Conservation (phyloP, 23 tunicate species). For the Halocynthia aurantium region DNA sequence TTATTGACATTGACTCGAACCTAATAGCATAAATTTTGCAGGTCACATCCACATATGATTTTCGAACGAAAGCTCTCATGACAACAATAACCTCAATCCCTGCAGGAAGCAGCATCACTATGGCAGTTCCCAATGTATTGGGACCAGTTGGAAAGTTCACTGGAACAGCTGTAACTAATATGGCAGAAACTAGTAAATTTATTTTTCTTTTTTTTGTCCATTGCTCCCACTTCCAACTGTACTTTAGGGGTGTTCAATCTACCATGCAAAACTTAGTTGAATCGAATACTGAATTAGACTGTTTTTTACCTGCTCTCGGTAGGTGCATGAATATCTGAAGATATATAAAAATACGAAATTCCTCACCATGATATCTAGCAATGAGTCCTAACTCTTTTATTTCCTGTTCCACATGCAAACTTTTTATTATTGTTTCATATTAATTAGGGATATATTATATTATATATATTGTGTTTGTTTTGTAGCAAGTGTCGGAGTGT, state of each 20-base stretch:
- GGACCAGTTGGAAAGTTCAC: conserved; percentile 59
- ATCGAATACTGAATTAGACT: too few species aligned
- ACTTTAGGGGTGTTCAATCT: not conserved
- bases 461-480: not conserved
- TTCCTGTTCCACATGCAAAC: too few species aligned
- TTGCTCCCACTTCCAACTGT: not conserved
- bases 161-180: conserved; percentile 33
- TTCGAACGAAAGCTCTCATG: conserved; percentile 31
- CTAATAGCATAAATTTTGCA: not conserved
- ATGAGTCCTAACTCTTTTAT: not conserved
- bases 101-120: conserved; percentile 13
- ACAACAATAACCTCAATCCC: conserved; percentile 38
- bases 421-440: too few species aligned
- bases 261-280: not conserved
- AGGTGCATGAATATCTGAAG: too few species aligned
- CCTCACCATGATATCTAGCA: not conserved
- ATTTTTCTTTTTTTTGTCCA: not conserved
- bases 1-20: not conserved
- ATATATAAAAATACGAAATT: too few species aligned
- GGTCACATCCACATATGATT: conserved; percentile 30
- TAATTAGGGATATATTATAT: too few species aligned
- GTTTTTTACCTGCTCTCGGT: too few species aligned
- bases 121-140: conserved; percentile 39
- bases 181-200: conserved; percentile 49
- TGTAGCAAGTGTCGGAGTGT: conserved; percentile 59